Evolutionary conservation across 2,113 vertebrate genomes (phyloP).

Genomic region (Salminus brasiliensis): DNA sequence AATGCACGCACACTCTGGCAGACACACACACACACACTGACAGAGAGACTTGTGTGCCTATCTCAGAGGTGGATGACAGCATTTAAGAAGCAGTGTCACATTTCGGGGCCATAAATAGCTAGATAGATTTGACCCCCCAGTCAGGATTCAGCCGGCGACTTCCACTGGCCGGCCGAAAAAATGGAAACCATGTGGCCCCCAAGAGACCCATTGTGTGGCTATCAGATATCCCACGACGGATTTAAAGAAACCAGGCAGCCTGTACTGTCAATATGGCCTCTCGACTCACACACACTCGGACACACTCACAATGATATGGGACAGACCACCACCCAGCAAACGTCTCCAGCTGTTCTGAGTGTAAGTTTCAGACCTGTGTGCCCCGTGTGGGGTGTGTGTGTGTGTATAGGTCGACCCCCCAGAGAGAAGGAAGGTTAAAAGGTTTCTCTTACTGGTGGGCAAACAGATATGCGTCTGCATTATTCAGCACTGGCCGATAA

Average conservation of each 20-base stretch:
- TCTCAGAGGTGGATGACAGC: slow-evolving; percentile 87
- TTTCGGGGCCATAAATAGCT: slow-evolving; percentile 99
- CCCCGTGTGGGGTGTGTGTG: slow-evolving; percentile 25
- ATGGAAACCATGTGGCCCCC: slow-evolving; percentile 82
- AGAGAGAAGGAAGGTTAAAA: slow-evolving; percentile 69
- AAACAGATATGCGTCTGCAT: slow-evolving; percentile 62
- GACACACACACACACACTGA: slow-evolving; percentile 63
- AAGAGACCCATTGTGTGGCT: slow-evolving; percentile 87
- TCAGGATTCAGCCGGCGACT: slow-evolving; percentile 87
- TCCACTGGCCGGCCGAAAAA: slow-evolving; percentile 87
- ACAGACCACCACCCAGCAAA: slow-evolving; percentile 60
- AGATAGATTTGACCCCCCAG: slow-evolving; percentile 96
- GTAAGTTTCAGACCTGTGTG: slow-evolving; percentile 39
- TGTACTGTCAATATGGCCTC: slow-evolving; percentile 83
- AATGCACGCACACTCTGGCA: slow-evolving; percentile 53
- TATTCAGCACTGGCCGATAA: slow-evolving; percentile 54
- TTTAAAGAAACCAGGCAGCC: slow-evolving; percentile 80
- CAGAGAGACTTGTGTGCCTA: slow-evolving; percentile 80
- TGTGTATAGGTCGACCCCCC: slow-evolving; percentile 24
- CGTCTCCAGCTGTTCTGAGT: slow-evolving; percentile 69
- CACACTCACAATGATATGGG: slow-evolving; percentile 47
- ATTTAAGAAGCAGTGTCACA: slow-evolving; percentile 95
- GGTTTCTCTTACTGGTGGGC: slow-evolving; percentile 69
- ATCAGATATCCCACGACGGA: slow-evolving; percentile 85
- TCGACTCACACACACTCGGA: slow-evolving; percentile 51